Base-by-base conservation (phyloP, 30 jellyfish, hydroid and myxozoan species). In the Chrysaora quinquecirrha region DNA sequence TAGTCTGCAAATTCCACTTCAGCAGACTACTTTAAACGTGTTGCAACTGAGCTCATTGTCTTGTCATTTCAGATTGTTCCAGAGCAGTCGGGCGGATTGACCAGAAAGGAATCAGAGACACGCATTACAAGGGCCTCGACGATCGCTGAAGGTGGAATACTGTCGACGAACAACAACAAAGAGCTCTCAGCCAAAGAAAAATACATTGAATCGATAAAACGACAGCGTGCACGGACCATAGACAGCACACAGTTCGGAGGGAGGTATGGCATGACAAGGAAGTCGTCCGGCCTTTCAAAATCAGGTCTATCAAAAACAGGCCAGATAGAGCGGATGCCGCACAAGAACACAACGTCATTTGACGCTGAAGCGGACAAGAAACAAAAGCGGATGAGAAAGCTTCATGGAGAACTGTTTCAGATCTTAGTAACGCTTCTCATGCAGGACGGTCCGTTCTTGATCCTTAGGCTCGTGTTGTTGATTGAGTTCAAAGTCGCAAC, bases 381-480 rank as follows among this genome's bases (percentile, higher is more conserved):
- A 60, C 25, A 61, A 32, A 43, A 82, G 75, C 30, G 75, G 61
- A 34, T 61, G 75, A 75, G 94, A 14, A 68, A 75, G 30, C 80
- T 83, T 10, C 95, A 82, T 48, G 97, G 97, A 10, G 97, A 89
- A 50, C 52, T 82, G 71, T 82, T 89, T 64, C 97, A 82, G 82
- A 82, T 89, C 19, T 67, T 89, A 46, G 95, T 89, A 34, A 82
- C 97, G 0, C 52, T 89, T 47, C 56, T 82, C 60, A 89, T 89
- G 97, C 97, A 89, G 74, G 97, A 89, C 66, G 97, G 95, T 1
- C 97, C 97, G 34, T 89, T 89, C 33, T 78, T 89, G 38, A 69
- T 89, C 20, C 69, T 89, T n/a, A 76, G 97, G 23, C 34, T 89
- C 47, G 89, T 78, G 6, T 74, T 89, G 70, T 25, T 82, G 7